These are phyloP conservation scores for Rhea pennata DNA, from an alignment of 2,113 vertebrate genomes.

Conservation along the genomic window DNA sequence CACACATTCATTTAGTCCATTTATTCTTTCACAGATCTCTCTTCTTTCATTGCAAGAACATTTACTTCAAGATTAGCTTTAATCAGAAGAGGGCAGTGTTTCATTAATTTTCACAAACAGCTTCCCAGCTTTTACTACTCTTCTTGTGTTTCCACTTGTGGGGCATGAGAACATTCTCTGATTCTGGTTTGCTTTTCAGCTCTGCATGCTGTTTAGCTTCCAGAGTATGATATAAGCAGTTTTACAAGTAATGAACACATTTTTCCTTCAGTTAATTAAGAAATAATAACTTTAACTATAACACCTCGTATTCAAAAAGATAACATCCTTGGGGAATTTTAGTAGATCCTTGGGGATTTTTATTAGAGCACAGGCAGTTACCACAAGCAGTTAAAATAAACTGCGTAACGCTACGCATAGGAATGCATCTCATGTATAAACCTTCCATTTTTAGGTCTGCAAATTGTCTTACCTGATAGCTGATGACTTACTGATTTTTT, in stretches of 20 bases:
- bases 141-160: background rate
- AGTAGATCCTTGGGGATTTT: background rate
- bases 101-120: constrained; percentile 9
- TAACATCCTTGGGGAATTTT: background rate
- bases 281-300: background rate
- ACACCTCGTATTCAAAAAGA: background rate
- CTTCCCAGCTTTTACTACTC: background rate
- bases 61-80: background rate
- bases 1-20: background rate
- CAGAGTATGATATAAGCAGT: background rate
- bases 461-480: background rate
- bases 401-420: background rate
- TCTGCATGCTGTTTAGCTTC: background rate
- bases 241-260: background rate
- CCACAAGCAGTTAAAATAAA: background rate
- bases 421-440: background rate
- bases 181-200: background rate
- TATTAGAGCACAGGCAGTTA: background rate
- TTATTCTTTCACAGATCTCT: background rate
- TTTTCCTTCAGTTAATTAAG: background rate
- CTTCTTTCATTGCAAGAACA: background rate
- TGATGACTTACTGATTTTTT: background rate
- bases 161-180: background rate
- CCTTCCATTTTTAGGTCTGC: background rate
- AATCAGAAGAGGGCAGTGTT: constrained; percentile 63